Conservation (phyloP, 2,888 invertebrate genomes). For the Caenorhabditis plicata region DNA sequence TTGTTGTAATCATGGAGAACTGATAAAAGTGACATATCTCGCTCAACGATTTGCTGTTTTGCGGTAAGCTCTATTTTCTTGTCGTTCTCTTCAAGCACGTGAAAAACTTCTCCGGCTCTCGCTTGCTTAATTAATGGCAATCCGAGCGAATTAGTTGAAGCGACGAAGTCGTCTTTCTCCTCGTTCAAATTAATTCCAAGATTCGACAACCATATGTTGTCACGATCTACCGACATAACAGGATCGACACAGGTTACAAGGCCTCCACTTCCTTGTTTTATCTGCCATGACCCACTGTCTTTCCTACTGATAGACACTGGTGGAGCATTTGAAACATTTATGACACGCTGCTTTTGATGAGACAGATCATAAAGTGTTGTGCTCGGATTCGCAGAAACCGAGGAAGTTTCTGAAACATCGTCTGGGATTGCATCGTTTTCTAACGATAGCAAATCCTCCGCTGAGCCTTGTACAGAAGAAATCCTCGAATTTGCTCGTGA, state of each 20-base stretch:
- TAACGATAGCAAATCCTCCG: conserved; percentile 40
- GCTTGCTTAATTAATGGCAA: conserved; percentile 55
- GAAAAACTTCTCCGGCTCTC: conserved; percentile 54
- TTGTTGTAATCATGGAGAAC: conserved; percentile 57
- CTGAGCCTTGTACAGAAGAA: conserved; percentile 45
- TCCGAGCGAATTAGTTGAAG: conserved; percentile 54
- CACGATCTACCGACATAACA: conserved; percentile 54
- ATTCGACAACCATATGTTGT: conserved; percentile 56
- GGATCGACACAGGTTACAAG: conserved; percentile 61
- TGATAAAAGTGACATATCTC: conserved; percentile 56
- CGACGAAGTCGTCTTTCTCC: conserved; percentile 23
- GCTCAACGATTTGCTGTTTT: conserved; percentile 45
- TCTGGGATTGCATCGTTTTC: conserved; percentile 41
- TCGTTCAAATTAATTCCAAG: conserved; percentile 47
- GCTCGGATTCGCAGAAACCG: not conserved
- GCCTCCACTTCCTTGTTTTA: conserved; percentile 59
- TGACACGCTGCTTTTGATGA: conserved; percentile 56
- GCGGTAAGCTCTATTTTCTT: conserved; percentile 42
- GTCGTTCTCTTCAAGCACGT: conserved; percentile 51
- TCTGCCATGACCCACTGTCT: conserved; percentile 54
- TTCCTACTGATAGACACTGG: conserved; percentile 54
- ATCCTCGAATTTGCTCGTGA: conserved; percentile 50
- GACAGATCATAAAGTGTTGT: conserved; percentile 12
- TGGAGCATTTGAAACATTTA: conserved; percentile 62
- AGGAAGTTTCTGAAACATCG: not conserved